Base-by-base conservation (phyloP, 2,797 vertebrate species). In the Syndactyla subalaris region DNA sequence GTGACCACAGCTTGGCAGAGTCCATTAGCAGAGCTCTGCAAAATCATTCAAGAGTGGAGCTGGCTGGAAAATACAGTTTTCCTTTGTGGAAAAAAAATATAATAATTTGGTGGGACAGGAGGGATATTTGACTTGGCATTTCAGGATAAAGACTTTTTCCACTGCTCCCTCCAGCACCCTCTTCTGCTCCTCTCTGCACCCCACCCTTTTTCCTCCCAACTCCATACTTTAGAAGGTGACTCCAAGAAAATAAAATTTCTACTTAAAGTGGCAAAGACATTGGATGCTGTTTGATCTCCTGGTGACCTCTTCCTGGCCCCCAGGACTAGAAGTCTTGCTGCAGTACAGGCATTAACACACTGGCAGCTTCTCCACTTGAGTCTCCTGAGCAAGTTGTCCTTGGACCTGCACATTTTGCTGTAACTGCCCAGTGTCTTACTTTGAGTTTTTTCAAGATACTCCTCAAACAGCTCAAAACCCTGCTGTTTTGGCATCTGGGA, bases 1-100 rank as follows among this genome's bases (percentile, higher is more conserved):
- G 91, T 93, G 89, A 93, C 95, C 91, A 75, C 87, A 88, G 93
- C 89, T 93, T 93, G 92, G 95, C 95, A 96, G 24, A 91, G 85
- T 85, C 91, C 89, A 81, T 96, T 96, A 96, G 92, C 92, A 93
- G 82, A 93, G 82, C 76, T 95, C 77, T 82, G 81, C 78, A 94
- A 91, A 95, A 87, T 92, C 77, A 55, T n/a, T 92, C 78, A 51
- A 62, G 65, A 93, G 74, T 45, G 91, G 84, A 93, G 54, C 73
- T 88, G 92, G 51, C 82, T 81, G 26, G 39, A 89, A 94, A 93
- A 92, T 41, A 24, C 4, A 32, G 12, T 84, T 77, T 62, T 91
- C 20, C 51, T 81, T 78, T 63, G 30, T 52, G 39, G 7, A 34
- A 59, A 36, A 45, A 45, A 20, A 29, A 22, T 20, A 19, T 18